Base-by-base conservation (phyloP, 2,113 vertebrate species). In the Struthidea cinerea region DNA sequence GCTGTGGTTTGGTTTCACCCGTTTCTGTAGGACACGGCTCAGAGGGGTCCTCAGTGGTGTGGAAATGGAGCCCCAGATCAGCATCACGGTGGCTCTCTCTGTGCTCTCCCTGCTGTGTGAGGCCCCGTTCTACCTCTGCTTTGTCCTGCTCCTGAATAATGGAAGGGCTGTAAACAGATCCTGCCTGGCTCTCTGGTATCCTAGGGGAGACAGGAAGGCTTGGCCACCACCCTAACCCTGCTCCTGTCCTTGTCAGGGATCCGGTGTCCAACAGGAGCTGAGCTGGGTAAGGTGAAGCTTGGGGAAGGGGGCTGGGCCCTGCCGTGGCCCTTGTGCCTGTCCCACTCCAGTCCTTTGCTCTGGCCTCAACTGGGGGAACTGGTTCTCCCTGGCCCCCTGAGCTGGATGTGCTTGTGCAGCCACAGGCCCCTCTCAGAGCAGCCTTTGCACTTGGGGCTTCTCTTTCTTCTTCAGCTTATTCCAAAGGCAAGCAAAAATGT, bases 131-230 rank as follows among this genome's bases (percentile, higher is more conserved):
- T 47, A 13, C 67, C 63, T 69, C 77, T 0, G 8, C 74, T 94
- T 90, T 94, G 74, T 93, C 49, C 70, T 33, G 13, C 84, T 76
- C 33, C 63, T 95, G 67, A 90, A 94, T 96, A 97, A 95, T 92
- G 83, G 47, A 88, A 27, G 57, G 63, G 21, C 67, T n/a, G 94
- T 91, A 94, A 97, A 70, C 0, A 2, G 79, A 96, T 77, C 88
- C 1, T 1, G 24, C 32, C 11, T 5, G 1, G n/a, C 85, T 88
- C 84, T 95, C 85, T 1, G 12, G 41, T 92, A 85, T 93, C 92
- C 63, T 30, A 1, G 30, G 28, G 50, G 8, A 46, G 6, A 7
- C 11, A 2, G 5, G 60, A 60, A 59, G 27, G 16, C 71, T 64
- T 13, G 44, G 73, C 39, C 55, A 16, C 13, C 19, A 9, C 32